These are phyloP conservation scores for Aphidius colemani DNA, from an alignment of 2,888 invertebrate genomes.

Conservation along the genomic window DNA sequence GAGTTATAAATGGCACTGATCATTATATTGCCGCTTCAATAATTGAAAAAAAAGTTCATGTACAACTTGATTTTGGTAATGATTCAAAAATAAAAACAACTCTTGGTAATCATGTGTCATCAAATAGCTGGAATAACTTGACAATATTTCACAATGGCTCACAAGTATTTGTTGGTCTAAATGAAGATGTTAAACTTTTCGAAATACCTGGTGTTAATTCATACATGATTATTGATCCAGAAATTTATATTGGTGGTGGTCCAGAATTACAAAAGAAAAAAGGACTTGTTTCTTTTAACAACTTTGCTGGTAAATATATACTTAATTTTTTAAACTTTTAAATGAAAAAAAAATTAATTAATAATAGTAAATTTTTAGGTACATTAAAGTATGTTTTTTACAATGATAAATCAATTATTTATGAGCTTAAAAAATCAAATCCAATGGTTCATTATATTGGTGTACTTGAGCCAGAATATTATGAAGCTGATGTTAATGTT, in stretches of 20 bases:
- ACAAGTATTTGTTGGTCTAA: conserved; percentile 75
- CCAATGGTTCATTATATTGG: conserved; percentile 84
- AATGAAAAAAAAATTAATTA: no score
- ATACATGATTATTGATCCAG: conserved; percentile 88
- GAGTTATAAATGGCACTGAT: conserved; percentile 84
- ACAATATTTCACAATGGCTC: conserved; percentile 82
- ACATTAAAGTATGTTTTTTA: conserved; percentile 91
- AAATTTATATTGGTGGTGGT: conserved; percentile 90
- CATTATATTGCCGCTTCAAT: conserved; percentile 90
- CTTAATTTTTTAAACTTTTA: background rate
- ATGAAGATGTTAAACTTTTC: conserved; percentile 72
- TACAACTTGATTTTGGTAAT: conserved; percentile 85
- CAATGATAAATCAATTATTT: conserved; percentile 89
- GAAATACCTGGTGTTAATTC: conserved; percentile 74
- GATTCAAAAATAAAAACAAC: conserved; percentile 74
- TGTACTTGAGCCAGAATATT: conserved; percentile 80
- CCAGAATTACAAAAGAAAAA: conserved; percentile 82
- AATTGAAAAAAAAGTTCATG: conserved; percentile 79
- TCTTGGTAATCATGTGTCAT: conserved; percentile 72
- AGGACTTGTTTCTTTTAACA: conserved; percentile 80
- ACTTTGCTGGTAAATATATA: conserved; percentile 68
- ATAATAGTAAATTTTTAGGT: conserved; percentile 63
- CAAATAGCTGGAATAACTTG: conserved; percentile 86
- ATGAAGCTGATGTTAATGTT: conserved; percentile 81
- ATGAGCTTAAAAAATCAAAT: conserved; percentile 82